Base-by-base conservation (phyloP, 1,140 invertebrate genomes). In the Drepana arcuata region DNA sequence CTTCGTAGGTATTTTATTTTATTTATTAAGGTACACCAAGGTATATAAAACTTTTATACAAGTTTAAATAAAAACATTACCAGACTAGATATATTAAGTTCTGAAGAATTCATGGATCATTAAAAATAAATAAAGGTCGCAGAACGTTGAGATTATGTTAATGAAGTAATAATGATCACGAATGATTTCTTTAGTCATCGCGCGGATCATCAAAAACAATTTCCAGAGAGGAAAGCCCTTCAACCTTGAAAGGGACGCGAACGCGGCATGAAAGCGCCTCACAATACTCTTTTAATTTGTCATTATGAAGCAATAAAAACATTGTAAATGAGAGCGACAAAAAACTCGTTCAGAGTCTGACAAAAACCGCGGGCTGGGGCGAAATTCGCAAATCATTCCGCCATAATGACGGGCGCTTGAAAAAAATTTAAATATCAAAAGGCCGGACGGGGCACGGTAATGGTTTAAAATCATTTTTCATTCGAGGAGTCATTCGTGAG, bases 381-480 rank as follows among this genome's bases (percentile, higher is more conserved):
- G 53, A 69, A 78, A 70, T 82, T 75, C 72, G 74, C 77, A 77
- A 71, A 79, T 82, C 77, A 82, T 79, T 52, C 69, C 58, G 50
- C 45, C 62, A 52, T 81, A 81, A 81, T 81, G 77, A 77, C 57
- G 67, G 67, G 68, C 74, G 74, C 77, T 81, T 81, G 63, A 75
- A 81, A 81, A 80, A 79, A 81, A 81, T 73, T 81, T 79, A 81
- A 82, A 82, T 82, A 82, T 82, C 74, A 82, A 82, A 79, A 82
- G 74, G 62, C 72, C 72, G 74, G 74, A 79, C 77, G 74, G 67
- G 71, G 68, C 74, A 61, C 66, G 57, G 58, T 82, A 82, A 82
- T 82, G 77, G 77, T 82, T 82, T 82, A 79, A 82, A 82, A 69
- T 79, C 77, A 82, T 82, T 82, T 79, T 82, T 82, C 77, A 82